phyloP scores from a whole-genome alignment of 2,113 vertebrate genomes.

The Melanostigma gelatinosum region DNA sequence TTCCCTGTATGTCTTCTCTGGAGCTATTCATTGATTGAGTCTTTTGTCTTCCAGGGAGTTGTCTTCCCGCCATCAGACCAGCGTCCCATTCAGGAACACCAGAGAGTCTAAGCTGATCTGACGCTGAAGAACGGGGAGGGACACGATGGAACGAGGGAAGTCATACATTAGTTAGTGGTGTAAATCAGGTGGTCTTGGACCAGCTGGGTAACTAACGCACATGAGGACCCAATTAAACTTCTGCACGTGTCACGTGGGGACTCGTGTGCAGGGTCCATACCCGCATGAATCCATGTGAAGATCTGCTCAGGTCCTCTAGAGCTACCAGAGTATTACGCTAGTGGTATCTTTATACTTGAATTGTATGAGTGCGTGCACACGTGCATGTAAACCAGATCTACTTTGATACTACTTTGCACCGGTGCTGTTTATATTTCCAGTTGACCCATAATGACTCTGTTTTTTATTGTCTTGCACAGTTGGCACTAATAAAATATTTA shows the following conservation, averaged over 20 bases:
- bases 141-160: neutral
- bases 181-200: neutral
- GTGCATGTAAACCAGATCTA: neutral
- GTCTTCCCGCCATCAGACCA: constrained; percentile 64
- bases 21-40: neutral
- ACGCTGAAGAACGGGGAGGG: neutral
- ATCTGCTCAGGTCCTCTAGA: neutral
- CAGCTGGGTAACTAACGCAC: neutral
- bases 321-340: neutral
- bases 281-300: neutral
- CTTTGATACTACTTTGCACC: neutral
- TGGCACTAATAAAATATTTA: constrained; percentile 74
- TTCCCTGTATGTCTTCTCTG: neutral
- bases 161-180: neutral
- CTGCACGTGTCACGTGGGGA: neutral
- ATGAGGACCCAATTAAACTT: neutral
- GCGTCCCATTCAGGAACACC: constrained; percentile 35
- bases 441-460: constrained; percentile 24
- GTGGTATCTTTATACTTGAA: neutral
- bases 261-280: neutral
- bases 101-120: constrained; percentile 66
- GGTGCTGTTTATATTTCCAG: neutral
- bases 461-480: constrained; percentile 50
- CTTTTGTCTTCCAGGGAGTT: constrained; percentile 57
- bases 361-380: neutral